A percentile compares a stretch with the other conserved stretches of the same genome.
Evolutionary conservation across 2,113 vertebrate species (phyloP).

Genomic region (Otolemur garnettii): DNA sequence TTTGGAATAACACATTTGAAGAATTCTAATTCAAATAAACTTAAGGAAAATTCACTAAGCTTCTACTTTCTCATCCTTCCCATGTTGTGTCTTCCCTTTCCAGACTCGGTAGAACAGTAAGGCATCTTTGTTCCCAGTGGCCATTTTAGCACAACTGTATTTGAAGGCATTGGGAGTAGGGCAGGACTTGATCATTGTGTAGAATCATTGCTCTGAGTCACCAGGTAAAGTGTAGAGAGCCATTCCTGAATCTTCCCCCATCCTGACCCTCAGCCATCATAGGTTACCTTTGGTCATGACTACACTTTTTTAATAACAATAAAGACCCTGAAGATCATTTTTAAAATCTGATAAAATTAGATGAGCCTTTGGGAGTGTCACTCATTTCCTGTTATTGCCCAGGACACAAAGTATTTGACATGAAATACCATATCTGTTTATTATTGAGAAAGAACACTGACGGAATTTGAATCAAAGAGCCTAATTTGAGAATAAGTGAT

Average conservation of each 20-base stretch:
- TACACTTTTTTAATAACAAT: neutral
- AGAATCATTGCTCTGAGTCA: neutral
- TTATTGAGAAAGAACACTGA: neutral
- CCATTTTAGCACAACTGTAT: too few species aligned
- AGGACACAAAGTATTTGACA: neutral
- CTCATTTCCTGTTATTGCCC: neutral
- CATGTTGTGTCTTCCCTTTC: neutral
- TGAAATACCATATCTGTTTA: neutral
- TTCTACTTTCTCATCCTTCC: neutral
- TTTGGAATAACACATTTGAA: constrained; percentile 1
- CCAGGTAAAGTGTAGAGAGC: neutral
- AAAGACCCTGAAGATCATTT: neutral
- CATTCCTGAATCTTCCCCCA: neutral
- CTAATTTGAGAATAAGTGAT: neutral
- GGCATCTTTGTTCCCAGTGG: fast-evolving
- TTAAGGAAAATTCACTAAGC: neutral
- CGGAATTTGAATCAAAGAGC: neutral
- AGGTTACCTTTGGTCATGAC: neutral
- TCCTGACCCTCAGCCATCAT: neutral
- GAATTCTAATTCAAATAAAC: neutral
- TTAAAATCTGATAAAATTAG: neutral
- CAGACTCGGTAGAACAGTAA: neutral
- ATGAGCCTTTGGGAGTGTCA: neutral
- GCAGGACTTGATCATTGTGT: neutral
- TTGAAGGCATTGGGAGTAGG: neutral